These are phyloP conservation scores for Conus ventricosus DNA, from an alignment of 1,140 invertebrate genomes.

Conservation along the genomic window DNA sequence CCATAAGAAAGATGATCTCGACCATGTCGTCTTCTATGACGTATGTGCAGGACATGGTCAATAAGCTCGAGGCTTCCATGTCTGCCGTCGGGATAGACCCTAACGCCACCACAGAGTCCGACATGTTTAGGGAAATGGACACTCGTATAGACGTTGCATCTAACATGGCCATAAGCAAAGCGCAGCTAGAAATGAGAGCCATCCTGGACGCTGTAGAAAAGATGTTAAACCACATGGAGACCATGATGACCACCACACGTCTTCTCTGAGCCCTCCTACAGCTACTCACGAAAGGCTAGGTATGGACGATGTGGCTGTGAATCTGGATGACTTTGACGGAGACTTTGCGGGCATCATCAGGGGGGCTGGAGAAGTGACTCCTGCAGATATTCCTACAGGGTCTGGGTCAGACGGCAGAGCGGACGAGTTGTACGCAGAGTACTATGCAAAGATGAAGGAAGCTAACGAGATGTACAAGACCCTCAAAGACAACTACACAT, in stretches of 20 bases:
- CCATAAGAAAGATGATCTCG: background rate
- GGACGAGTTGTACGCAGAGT: too few species aligned
- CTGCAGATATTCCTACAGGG: too few species aligned
- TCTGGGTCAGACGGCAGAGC: too few species aligned
- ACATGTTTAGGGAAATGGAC: constrained; percentile 17
- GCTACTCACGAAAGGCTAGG: too few species aligned
- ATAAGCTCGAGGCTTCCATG: background rate
- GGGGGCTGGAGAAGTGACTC: too few species aligned
- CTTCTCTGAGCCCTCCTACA: background rate
- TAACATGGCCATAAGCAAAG: background rate
- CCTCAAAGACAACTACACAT: too few species aligned
- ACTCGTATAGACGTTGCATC: background rate
- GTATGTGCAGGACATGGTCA: background rate
- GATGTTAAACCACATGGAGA: too few species aligned
- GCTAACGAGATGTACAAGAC: too few species aligned
- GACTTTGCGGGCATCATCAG: too few species aligned
- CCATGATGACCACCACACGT: background rate
- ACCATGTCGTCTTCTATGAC: background rate
- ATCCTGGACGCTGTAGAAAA: background rate
- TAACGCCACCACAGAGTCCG: background rate
- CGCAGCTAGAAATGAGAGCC: background rate
- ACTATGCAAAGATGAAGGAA: too few species aligned
- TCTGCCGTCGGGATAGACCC: background rate
- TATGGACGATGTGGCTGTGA: too few species aligned
- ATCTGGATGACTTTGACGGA: too few species aligned